Percentiles rank a stretch among this genome's conserved stretches.
Conservation (phyloP, 2,113 vertebrate genomes). For the Malurus cyaneus region DNA sequence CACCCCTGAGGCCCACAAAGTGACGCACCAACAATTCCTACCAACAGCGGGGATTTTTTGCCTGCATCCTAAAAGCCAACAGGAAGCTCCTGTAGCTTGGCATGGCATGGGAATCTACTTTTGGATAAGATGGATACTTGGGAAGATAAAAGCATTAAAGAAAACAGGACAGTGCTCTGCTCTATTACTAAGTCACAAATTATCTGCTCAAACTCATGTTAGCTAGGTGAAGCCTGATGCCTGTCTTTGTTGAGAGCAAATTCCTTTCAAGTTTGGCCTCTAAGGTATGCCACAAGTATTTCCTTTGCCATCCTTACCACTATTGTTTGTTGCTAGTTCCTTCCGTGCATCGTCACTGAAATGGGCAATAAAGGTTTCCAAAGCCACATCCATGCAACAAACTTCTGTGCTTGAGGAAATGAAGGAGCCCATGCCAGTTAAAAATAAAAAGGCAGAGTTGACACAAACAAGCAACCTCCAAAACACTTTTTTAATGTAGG, state of each 20-base stretch:
- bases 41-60: background rate
- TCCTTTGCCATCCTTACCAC: background rate
- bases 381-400: accelerated
- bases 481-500: background rate
- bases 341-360: background rate
- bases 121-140: background rate
- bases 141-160: background rate
- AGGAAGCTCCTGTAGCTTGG: background rate
- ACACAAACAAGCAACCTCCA: background rate
- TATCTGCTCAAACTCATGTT: accelerated
- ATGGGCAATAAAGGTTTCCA: background rate
- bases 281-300: background rate
- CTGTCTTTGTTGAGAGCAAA: background rate
- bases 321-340: background rate
- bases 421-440: background rate
- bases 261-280: background rate
- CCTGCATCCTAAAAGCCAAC: background rate
- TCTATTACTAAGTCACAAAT: background rate
- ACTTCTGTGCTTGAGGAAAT: background rate
- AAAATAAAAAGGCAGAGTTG: background rate
- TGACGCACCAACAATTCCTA: background rate
- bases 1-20: background rate
- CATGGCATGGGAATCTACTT: background rate
- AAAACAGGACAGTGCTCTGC: background rate
- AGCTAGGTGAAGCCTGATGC: background rate